A percentile compares a stretch with the other conserved stretches of the same genome.
phyloP scores from a whole-genome alignment of 1,140 invertebrate genomes.

The Plodia interpunctella region DNA sequence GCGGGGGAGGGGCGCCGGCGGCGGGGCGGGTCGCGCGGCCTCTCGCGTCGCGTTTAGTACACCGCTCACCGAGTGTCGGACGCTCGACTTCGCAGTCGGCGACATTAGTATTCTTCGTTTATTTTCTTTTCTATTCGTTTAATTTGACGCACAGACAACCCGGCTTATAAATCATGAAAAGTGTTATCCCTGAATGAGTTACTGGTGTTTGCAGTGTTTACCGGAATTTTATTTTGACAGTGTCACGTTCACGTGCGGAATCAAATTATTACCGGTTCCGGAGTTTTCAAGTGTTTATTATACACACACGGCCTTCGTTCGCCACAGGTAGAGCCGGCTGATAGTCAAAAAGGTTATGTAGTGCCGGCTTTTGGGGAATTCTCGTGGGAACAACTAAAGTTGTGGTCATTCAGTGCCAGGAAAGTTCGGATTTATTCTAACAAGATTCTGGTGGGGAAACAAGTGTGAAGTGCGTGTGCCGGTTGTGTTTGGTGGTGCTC shows the following conservation, averaged over 20 bases:
- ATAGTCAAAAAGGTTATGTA: slow-evolving; percentile 54
- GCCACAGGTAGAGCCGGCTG: slow-evolving; percentile 62
- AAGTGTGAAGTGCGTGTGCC: slow-evolving; percentile 39
- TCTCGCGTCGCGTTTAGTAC: slow-evolving; percentile 74
- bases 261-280: slow-evolving; percentile 68
- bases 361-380: slow-evolving; percentile 39
- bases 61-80: slow-evolving; percentile 73
- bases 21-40: slow-evolving; percentile 64
- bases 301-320: slow-evolving; percentile 63
- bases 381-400: slow-evolving; percentile 33
- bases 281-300: slow-evolving; percentile 71
- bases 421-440: slow-evolving; percentile 49
- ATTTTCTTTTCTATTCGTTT: slow-evolving; percentile 77
- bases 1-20: slow-evolving; percentile 45
- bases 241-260: slow-evolving; percentile 63
- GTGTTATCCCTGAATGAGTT: slow-evolving; percentile 47
- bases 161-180: slow-evolving; percentile 43
- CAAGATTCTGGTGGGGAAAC: slow-evolving; percentile 56
- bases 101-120: slow-evolving; percentile 73
- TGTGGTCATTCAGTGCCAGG: slow-evolving; percentile 23
- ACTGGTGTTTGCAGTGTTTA: slow-evolving; percentile 41
- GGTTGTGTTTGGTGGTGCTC: slow-evolving; percentile 50
- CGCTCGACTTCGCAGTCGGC: slow-evolving; percentile 67
- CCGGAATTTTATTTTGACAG: slow-evolving; percentile 64
- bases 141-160: slow-evolving; percentile 57